Evolutionary conservation across 2,113 vertebrate genomes (phyloP).

Genomic region (Tychaedon coryphoeus): DNA sequence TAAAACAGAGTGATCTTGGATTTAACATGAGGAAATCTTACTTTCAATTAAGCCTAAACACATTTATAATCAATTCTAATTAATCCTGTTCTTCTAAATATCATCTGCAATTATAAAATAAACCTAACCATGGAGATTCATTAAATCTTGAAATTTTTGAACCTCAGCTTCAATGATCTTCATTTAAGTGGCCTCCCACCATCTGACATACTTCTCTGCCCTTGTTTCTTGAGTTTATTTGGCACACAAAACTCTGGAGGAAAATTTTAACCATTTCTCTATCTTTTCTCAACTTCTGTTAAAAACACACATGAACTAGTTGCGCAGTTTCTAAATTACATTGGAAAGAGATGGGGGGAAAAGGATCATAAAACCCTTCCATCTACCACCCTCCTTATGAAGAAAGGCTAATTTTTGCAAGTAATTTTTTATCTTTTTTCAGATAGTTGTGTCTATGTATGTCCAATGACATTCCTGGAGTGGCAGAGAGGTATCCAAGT

Average conservation of each 20-base stretch:
- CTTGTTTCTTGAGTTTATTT: neutral
- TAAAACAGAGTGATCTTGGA: constrained; percentile 38
- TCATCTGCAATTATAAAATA: constrained; percentile 71
- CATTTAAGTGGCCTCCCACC: constrained; percentile 14
- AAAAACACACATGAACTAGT: neutral
- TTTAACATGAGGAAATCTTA: constrained; percentile 33
- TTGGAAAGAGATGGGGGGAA: fast-evolving
- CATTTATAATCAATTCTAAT: constrained; percentile 62
- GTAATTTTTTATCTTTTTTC: neutral
- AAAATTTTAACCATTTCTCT: neutral
- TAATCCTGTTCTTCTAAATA: constrained; percentile 64
- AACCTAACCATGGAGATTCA: constrained; percentile 61
- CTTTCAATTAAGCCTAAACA: constrained; percentile 58
- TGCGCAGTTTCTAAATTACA: neutral
- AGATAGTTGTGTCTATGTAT: neutral
- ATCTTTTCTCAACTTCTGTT: neutral
- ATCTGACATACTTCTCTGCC: constrained; percentile 22
- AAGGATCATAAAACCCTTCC: neutral
- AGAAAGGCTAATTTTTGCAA: neutral
- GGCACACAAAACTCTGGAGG: neutral
- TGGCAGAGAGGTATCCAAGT: neutral
- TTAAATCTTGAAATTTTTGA: constrained; percentile 65
- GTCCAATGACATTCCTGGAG: neutral
- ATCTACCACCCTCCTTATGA: neutral
- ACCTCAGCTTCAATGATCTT: constrained; percentile 48